Evolutionary conservation across 2,888 invertebrate genomes (phyloP), one percentile per base, ranked within the genome.

Genomic region (Antheraea yamamai): DNA sequence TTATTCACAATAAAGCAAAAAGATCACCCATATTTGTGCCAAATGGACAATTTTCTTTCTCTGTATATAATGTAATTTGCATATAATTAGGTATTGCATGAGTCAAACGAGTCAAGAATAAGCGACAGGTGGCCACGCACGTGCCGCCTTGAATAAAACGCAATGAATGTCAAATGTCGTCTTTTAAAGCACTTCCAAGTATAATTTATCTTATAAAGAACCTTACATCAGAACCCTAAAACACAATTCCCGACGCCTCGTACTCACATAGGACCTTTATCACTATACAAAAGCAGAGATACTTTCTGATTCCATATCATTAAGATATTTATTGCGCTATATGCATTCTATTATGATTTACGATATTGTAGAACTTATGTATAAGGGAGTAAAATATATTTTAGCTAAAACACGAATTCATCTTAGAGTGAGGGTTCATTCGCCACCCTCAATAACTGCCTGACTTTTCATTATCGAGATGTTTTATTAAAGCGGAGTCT

Each of bases 391-490:
- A 93, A 84, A 87, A 85, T 81, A 87, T 85, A 89, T 81, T 89
- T 91, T 94, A 78, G 88, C 81, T 72, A 81, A 85, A 80, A 82
- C 81, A 79, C 52, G 76, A 74, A 76, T 76, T 74, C 77, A 77
- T 77, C 78, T 79, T 78, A 79, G 79, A 81, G 81, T 80, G 91
- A 91, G 92, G 93, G 93, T 90, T 89, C 89, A 90, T 91, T 89
- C 90, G 87, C 91, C 91, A 93, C 94, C 95, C 95, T 92, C 93
- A 86, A 86, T 90, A 92, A 94, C 93, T 91, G 92, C 86, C 95
- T 94, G 95, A 95, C 95, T 95, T 95, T 95, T 95, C 95, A 95
- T 95, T 95, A 94, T 95, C 95, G 94, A 94, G 95, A 95, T 95
- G 95, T 95, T 95, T 94, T 95, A 95, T 95, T 94, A 94, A 94